Evolutionary conservation across 1,140 invertebrate genomes (phyloP).

Genomic region (Aphis gossypii): DNA sequence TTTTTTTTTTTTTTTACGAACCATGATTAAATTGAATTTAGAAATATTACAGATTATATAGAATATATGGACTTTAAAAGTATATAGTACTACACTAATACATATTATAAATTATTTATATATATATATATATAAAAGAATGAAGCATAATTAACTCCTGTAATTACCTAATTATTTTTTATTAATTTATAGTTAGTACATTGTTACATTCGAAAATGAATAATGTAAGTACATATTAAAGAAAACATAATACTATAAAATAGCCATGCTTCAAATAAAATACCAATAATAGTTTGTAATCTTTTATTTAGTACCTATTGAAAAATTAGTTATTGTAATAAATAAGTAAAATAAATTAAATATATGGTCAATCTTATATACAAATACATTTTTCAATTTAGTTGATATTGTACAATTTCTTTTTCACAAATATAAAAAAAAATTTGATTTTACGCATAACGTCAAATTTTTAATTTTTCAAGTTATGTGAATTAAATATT

Average conservation of each 20-base stretch:
- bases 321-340: neutral
- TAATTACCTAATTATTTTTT: neutral
- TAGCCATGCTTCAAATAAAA: too few relatives aligned
- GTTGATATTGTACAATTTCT: neutral
- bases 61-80: too few relatives aligned
- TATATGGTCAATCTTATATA: neutral
- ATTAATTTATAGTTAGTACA: neutral
- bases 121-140: neutral
- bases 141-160: neutral
- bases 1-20: too few relatives aligned
- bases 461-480: neutral
- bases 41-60: too few relatives aligned
- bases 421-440: neutral
- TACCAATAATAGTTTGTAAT: too few relatives aligned
- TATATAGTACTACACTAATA: too few relatives aligned
- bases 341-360: neutral
- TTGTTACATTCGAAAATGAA: too few relatives aligned
- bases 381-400: neutral
- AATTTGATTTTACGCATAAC: neutral
- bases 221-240: too few relatives aligned
- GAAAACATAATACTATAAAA: too few relatives aligned
- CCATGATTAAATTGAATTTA: too few relatives aligned
- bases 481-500: neutral
- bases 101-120: neutral
- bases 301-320: too few relatives aligned